Percentiles rank a stretch among this genome's conserved stretches.
phyloP scores from a whole-genome alignment of 2,797 vertebrate species.

The Pteropus rufus region DNA sequence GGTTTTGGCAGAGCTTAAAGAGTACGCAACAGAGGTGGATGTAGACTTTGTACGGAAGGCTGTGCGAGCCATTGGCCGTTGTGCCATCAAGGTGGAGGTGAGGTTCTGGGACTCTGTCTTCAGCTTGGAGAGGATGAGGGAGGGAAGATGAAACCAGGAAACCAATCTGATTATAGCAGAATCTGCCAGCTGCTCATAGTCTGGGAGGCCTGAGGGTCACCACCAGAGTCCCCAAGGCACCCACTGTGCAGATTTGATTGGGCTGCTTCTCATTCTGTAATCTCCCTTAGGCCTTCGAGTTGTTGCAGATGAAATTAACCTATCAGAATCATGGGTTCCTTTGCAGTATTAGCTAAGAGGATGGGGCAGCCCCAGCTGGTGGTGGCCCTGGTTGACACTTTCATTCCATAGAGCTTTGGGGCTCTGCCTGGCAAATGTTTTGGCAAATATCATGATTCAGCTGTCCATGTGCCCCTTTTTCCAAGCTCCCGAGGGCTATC shows the following conservation, averaged over 20 bases:
- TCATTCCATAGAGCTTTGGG: not conserved
- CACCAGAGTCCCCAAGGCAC: not conserved
- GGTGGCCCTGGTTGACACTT: not conserved
- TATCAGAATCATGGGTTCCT: not conserved
- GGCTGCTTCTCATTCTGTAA: not conserved
- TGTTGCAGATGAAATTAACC: not conserved
- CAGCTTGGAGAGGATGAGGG: not conserved
- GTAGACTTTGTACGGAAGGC: conserved; percentile 99
- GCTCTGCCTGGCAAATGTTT: not conserved
- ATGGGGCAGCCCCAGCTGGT: not conserved
- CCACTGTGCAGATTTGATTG: not conserved
- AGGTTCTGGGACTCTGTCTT: conserved; percentile 45
- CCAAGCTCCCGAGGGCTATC: not conserved
- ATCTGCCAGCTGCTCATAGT: not conserved
- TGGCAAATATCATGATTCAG: not conserved
- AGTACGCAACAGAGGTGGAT: conserved; percentile 97
- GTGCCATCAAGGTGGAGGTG: conserved; percentile 99
- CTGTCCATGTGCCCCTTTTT: not conserved
- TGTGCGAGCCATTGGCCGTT: conserved; percentile 96
- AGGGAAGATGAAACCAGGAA: not conserved
- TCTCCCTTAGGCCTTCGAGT: not conserved
- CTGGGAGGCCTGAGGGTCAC: not conserved
- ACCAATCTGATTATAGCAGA: not conserved
- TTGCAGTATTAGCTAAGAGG: not conserved
- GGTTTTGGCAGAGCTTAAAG: conserved; percentile 98